Percentiles rank a stretch among this genome's conserved stretches.
These are phyloP conservation scores for Melangyna quadrimaculata DNA, from an alignment of 2,888 invertebrate genomes.

Conservation along the genomic window DNA sequence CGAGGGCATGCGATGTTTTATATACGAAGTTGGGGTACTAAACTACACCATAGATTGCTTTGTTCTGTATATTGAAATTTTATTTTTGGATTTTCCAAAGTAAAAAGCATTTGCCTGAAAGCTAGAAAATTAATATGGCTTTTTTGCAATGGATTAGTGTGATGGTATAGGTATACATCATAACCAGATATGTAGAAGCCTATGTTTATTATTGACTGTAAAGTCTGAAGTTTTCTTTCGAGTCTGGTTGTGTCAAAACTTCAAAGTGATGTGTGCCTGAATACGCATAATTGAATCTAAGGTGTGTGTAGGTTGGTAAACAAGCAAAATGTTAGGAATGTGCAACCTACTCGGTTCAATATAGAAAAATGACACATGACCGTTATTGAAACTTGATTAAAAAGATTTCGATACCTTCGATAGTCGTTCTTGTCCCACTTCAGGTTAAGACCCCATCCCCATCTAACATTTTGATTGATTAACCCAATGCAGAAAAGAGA, in stretches of 20 bases:
- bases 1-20: neutral
- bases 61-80: constrained; percentile 62
- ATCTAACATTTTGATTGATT: too few species aligned
- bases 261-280: constrained; percentile 45
- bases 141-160: neutral
- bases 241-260: constrained; percentile 26
- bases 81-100: constrained; percentile 58
- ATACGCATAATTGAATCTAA: constrained; percentile 33
- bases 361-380: neutral
- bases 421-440: too few species aligned
- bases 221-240: neutral
- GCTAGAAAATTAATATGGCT: constrained; percentile 45
- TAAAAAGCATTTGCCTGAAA: constrained; percentile 36
- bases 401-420: too few species aligned
- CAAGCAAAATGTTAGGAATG: neutral
- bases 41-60: constrained; percentile 35
- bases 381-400: neutral
- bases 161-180: neutral
- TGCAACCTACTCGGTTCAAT: neutral
- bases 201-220: neutral
- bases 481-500: too few species aligned
- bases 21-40: constrained; percentile 24
- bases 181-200: neutral
- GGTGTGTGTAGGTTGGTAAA: neutral
- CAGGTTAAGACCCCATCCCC: too few species aligned